Base-by-base conservation (phyloP, 1,140 invertebrate species). In the Meloidogyne hapla region DNA sequence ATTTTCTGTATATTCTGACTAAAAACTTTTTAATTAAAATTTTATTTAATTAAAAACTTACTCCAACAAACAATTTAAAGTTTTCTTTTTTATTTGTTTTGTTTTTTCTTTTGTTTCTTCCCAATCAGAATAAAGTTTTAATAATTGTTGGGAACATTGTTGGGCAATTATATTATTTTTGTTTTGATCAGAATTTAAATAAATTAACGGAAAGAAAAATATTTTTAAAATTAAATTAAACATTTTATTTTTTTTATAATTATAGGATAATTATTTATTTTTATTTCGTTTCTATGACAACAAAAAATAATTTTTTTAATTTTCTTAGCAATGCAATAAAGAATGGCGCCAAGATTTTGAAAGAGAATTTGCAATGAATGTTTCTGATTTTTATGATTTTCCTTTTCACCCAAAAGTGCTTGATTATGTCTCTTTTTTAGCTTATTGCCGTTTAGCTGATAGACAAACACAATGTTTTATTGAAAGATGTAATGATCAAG, bases 301-400 rank as follows among this genome's bases (percentile, higher is more conserved):
- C 48, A 38, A 67, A 9, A 23, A 33, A 15, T 33, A 33, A 33
- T 33, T 33, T 33, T 33, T 8, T 33, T 33, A 33, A 73, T 12
- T 33, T 75, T 84, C n/a, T 74, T 62, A 85, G 84, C 40, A 77
- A 15, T 85, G 84, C 65, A 87, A 87, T 61, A 45, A 80, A 13
- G 80, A 83, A 56, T 87, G 84, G 83, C 75, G 76, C 23, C 15
- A 56, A 13, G 80, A 80, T 3, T 85, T 85, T 65, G 84, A 85
- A 73, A 69, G 42, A n/a, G 77, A 63, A 64, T 77, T 86, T 25
- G 75, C 76, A 21, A 77, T 87, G 40, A 80, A 78, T 13, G n/a
- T 69, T n/a, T 65, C 80, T 21, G 85, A 87, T 48, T 86, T 86
- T 68, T 86, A 86, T 48, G 84, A 86, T 67, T 86, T 86, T 63